Conservation (phyloP, 2,797 vertebrate species). For the Paguma larvata region DNA sequence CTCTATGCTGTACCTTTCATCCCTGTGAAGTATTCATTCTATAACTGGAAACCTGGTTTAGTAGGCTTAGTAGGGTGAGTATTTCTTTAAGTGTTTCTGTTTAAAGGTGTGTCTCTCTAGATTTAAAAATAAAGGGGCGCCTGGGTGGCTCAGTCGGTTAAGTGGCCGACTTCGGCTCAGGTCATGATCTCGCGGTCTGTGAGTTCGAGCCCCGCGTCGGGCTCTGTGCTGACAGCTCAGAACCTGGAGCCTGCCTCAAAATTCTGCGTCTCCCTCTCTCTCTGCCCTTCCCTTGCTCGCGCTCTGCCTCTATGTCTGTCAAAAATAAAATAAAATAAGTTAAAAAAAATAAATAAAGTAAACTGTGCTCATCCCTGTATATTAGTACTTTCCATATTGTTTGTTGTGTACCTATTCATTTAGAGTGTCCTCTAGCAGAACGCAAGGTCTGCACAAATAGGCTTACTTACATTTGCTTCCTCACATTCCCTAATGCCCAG, state of each 20-base stretch:
- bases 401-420: background rate
- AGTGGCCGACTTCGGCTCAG: no score
- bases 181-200: no score
- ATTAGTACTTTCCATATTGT: background rate
- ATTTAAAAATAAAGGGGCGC: conserved; percentile 49
- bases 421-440: background rate
- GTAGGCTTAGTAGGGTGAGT: background rate
- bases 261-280: no score
- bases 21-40: background rate
- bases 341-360: conserved; percentile 57
- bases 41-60: background rate
- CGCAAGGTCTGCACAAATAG: background rate
- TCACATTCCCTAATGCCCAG: background rate
- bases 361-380: background rate
- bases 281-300: no score
- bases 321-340: no score
- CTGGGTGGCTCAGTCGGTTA: no score
- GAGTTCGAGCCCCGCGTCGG: no score
- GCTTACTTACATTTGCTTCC: background rate
- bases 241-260: no score
- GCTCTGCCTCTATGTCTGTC: no score
- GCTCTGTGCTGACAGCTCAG: no score
- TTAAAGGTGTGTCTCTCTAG: background rate
- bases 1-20: background rate
- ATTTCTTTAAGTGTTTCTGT: background rate